Evolutionary conservation across 1,140 invertebrate genomes (phyloP).

Genomic region (Oscheius sp.): DNA sequence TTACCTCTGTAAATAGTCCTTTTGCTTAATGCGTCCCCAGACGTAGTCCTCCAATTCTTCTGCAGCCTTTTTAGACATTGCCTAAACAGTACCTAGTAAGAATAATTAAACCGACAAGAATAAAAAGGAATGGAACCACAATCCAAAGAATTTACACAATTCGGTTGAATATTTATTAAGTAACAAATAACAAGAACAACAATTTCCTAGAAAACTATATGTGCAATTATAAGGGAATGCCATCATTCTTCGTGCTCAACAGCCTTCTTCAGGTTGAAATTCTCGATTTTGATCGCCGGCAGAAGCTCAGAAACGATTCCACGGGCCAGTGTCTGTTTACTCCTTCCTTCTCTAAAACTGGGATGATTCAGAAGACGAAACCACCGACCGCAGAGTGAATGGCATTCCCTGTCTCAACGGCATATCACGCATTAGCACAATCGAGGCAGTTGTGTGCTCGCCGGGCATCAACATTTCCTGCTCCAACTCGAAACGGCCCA

Average conservation of each 20-base stretch:
- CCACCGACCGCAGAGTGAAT: slow-evolving; percentile 45
- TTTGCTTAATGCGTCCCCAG: slow-evolving; percentile 54
- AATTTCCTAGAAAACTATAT: no score
- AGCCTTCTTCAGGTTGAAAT: slow-evolving; percentile 32
- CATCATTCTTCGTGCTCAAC: no score
- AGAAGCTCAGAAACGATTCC: slow-evolving; percentile 51
- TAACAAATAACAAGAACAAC: no score
- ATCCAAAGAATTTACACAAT: no score
- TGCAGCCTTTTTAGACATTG: slow-evolving; percentile 25
- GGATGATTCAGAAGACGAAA: not conserved
- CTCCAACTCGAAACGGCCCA: slow-evolving; percentile 41
- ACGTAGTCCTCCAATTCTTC: slow-evolving; percentile 54
- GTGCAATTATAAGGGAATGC: no score
- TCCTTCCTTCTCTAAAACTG: slow-evolving; percentile 34
- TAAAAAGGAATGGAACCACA: no score
- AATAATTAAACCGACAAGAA: not conserved
- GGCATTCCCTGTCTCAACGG: slow-evolving; percentile 43
- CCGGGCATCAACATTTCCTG: slow-evolving; percentile 54
- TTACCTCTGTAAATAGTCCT: slow-evolving; percentile 50
- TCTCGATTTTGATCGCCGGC: slow-evolving; percentile 31
- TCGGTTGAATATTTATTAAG: no score
- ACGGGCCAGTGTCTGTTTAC: slow-evolving; percentile 33
- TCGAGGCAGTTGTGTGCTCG: slow-evolving; percentile 42
- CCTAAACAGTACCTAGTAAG: slow-evolving; percentile 12
- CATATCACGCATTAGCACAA: slow-evolving; percentile 48